Base-by-base conservation (phyloP, 2,113 vertebrate species). In the Petromus typicus region DNA sequence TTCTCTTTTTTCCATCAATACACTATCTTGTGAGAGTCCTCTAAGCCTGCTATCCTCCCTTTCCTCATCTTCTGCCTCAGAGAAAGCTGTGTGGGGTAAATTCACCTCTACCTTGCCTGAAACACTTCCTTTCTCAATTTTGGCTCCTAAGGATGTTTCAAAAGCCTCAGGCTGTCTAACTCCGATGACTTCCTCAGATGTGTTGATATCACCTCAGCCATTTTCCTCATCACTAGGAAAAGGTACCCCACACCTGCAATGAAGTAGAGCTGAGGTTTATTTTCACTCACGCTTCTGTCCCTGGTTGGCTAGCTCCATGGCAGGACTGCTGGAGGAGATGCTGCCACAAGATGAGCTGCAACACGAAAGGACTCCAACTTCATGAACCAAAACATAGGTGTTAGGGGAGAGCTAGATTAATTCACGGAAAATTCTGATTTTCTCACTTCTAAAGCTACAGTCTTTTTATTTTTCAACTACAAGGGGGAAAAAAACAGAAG, bases 381-480 rank as follows among this genome's bases (percentile, higher is more conserved):
- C 51, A 75, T 89, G 51, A 32, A 4, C 73, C 69, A 61, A 66
- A 80, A 40, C 75, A 67, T 90, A 23, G 51, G 37, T n/a, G 61
- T 43, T 40, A 57, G 63, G 9, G n/a, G 75, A 66, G 30, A 66
- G 30, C 7, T 34, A 40, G 20, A 64, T 61, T 73, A 67, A 67
- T 37, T 86, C 32, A 16, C 54, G 34, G 7, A 69, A 43, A 69
- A 82, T 79, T 73, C 40, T 11, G 84, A 48, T 83, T 83, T 17
- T 57, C 10, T 81, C 45, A n/a, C 37, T 34, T 91, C 43, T 89
- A 82, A 93, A 92, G 37, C 40, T 73, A 56, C 76, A 69, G n/a
- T 71, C 51, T n/a, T 93, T 95, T 84, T 69, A 73, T 84, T 92
- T 94, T 81, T 43, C 75, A 90, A 54, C 25, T 89, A 16, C 10